These are phyloP conservation scores for Amphiprion ocellaris DNA, from an alignment of 2,113 vertebrate genomes.

Conservation along the genomic window DNA sequence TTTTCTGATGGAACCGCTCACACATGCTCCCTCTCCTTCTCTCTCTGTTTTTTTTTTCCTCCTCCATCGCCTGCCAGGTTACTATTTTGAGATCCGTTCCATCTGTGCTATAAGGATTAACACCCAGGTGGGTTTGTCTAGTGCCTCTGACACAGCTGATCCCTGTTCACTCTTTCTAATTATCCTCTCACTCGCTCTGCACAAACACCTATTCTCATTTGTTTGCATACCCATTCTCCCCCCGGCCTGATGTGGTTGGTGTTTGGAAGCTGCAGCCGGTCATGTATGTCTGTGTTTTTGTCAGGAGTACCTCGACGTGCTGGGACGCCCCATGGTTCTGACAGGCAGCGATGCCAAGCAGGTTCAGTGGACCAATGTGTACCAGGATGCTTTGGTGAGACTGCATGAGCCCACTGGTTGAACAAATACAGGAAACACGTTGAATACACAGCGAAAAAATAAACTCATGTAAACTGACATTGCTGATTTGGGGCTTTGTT, in stretches of 20 bases:
- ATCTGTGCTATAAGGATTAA: constrained; percentile 89
- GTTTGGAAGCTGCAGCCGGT: constrained; percentile 15
- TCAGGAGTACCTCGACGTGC: constrained; percentile 97
- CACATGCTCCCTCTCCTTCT: constrained; percentile 21
- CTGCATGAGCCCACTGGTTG: neutral
- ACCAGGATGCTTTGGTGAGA: constrained; percentile 96
- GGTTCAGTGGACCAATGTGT: constrained; percentile 99
- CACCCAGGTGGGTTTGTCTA: constrained; percentile 85
- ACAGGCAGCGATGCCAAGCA: constrained; percentile 96
- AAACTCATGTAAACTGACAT: neutral
- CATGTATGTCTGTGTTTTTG: constrained; percentile 46
- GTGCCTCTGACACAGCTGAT: constrained; percentile 73
- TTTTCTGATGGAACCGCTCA: constrained; percentile 34
- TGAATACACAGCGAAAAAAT: neutral
- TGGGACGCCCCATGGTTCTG: constrained; percentile 98
- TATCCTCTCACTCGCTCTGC: constrained; percentile 6
- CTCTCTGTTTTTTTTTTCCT: constrained; percentile 28
- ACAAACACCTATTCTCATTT: constrained; percentile 35
- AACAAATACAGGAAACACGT: constrained; percentile 17
- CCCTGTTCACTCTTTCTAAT: constrained; percentile 20
- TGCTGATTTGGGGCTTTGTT: constrained; percentile 18
- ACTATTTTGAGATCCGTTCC: constrained; percentile 89
- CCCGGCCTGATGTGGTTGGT: constrained; percentile 20
- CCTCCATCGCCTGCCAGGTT: constrained; percentile 75
- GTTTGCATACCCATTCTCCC: constrained; percentile 23